These are phyloP conservation scores for Melanargia galathea DNA, from an alignment of 2,888 invertebrate species.

Conservation along the genomic window DNA sequence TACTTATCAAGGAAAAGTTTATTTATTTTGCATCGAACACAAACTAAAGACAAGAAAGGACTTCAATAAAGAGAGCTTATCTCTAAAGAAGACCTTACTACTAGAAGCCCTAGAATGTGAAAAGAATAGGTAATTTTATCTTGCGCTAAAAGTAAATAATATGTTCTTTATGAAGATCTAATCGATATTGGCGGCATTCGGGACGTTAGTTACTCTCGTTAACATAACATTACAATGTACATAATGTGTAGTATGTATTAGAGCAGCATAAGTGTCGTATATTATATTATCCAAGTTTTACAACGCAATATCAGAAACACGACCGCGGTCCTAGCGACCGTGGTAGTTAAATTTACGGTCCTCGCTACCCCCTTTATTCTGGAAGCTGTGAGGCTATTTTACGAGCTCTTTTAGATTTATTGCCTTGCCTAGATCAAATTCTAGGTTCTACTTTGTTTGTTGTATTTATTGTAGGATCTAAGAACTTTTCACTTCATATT, in stretches of 20 bases:
- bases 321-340: conserved; percentile 13
- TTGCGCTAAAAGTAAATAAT: too few relatives aligned
- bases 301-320: conserved; percentile 25
- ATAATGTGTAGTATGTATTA: conserved; percentile 1
- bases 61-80: too few relatives aligned
- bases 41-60: too few relatives aligned
- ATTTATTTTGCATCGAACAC: too few relatives aligned
- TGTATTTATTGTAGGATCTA: conserved; percentile 2
- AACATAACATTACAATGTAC: conserved; percentile 15
- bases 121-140: too few relatives aligned
- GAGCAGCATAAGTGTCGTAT: conserved; percentile 15
- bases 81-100: too few relatives aligned
- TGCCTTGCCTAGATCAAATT: conserved; percentile 30
- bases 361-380: conserved; percentile 30
- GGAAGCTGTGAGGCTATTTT: conserved; percentile 31
- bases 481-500: neutral
- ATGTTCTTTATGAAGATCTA: too few relatives aligned
- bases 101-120: too few relatives aligned
- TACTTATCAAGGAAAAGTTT: neutral
- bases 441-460: conserved; percentile 18
- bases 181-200: too few relatives aligned
- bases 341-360: conserved; percentile 34
- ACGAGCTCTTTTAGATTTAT: conserved; percentile 34
- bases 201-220: neutral
- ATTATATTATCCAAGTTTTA: conserved; percentile 16